Percentiles rank a stretch among this genome's conserved stretches.
Conservation (phyloP, 2,888 invertebrate genomes). For the Melangyna quadrimaculata region DNA sequence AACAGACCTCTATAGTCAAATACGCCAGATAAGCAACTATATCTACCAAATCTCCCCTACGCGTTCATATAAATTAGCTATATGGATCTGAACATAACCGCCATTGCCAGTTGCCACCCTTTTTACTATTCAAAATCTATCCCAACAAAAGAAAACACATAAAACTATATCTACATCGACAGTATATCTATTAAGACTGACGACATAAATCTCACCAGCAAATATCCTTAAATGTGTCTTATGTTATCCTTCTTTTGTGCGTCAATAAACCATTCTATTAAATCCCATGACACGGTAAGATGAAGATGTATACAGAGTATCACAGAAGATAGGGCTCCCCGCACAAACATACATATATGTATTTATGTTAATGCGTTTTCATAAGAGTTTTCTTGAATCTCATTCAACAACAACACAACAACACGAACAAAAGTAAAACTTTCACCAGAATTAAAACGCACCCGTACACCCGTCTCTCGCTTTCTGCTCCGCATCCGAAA, state of each 20-base stretch:
- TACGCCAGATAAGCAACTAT: slow-evolving; percentile 11
- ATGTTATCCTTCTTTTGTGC: slow-evolving; percentile 11
- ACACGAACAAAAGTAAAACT: not conserved
- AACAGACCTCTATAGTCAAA: not conserved
- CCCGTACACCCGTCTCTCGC: not conserved
- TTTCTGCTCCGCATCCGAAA: slow-evolving; percentile 5
- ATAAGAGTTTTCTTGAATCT: not conserved
- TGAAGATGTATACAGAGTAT: not conserved
- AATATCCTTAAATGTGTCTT: slow-evolving; percentile 17
- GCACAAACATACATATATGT: slow-evolving; percentile 12
- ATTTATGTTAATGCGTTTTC: slow-evolving; percentile 11
- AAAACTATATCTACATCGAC: slow-evolving; percentile 27
- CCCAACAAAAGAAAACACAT: slow-evolving; percentile 11
- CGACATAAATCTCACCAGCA: slow-evolving; percentile 15
- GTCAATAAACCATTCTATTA: slow-evolving; percentile 34
- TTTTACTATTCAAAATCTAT: slow-evolving; percentile 25
- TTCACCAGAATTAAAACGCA: slow-evolving; percentile 31
- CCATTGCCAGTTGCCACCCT: not conserved
- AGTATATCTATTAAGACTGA: not conserved
- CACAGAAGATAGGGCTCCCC: not conserved
- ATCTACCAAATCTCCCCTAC: not conserved
- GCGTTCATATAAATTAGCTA: slow-evolving; percentile 5
- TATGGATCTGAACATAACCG: not conserved
- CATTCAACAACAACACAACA: not conserved
- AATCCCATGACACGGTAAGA: slow-evolving; percentile 11